These are phyloP conservation scores for Formica exsecta DNA, from an alignment of 1,140 invertebrate genomes.

Conservation along the genomic window DNA sequence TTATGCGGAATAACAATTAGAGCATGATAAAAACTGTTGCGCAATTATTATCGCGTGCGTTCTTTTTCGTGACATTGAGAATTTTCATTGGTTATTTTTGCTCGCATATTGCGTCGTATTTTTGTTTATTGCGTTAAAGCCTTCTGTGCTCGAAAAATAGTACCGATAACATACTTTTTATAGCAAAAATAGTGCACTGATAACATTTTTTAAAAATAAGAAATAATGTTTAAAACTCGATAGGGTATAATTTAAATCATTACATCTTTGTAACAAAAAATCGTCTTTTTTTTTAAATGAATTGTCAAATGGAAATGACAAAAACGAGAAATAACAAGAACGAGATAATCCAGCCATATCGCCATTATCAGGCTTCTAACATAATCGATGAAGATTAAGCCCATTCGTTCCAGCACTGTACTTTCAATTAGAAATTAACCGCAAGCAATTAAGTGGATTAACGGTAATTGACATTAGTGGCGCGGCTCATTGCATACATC, in stretches of 20 bases:
- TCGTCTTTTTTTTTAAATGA: too few species aligned
- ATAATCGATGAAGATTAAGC: conserved; percentile 64
- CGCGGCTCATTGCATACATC: conserved; percentile 70
- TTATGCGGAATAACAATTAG: conserved; percentile 48
- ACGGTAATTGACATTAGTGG: conserved; percentile 81
- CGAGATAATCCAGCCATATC: not conserved
- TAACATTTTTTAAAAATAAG: not conserved
- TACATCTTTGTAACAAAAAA: not conserved
- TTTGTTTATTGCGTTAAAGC: not conserved
- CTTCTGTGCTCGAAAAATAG: not conserved
- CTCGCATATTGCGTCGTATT: conserved; percentile 17
- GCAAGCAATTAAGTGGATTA: conserved; percentile 80
- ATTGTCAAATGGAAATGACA: not conserved
- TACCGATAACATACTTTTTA: not conserved
- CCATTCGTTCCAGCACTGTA: conserved; percentile 62
- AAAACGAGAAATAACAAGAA: not conserved
- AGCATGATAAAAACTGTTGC: conserved; percentile 49
- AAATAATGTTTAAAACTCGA: not conserved
- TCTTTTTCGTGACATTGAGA: conserved; percentile 37
- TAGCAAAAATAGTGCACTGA: not conserved
- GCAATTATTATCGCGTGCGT: conserved; percentile 36
- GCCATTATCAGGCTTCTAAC: conserved; percentile 12
- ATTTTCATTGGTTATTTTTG: conserved; percentile 16
- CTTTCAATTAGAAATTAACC: conserved; percentile 82
- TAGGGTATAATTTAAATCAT: not conserved